Conservation (phyloP, 2,888 invertebrate species). For the Altica lythri region DNA sequence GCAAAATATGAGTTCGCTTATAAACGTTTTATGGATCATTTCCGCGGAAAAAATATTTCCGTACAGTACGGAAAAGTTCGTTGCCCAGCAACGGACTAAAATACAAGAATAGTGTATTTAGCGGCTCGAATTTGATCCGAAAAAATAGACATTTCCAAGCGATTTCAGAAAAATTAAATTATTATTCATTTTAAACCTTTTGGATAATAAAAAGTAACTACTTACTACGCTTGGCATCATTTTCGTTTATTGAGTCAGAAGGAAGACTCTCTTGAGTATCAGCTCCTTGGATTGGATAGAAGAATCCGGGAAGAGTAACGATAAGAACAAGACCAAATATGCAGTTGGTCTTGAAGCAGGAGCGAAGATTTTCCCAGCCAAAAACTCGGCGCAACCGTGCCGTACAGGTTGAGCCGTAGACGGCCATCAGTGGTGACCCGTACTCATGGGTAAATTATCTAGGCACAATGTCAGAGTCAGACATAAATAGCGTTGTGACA, state of each 20-base stretch:
- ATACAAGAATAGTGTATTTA: no score
- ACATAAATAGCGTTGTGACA: conserved; percentile 23
- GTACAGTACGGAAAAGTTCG: no score
- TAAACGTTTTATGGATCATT: no score
- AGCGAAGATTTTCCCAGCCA: conserved; percentile 37
- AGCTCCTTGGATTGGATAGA: conserved; percentile 21
- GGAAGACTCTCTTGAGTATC: conserved; percentile 7
- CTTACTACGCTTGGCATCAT: conserved; percentile 31
- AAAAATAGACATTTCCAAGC: no score
- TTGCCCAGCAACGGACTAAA: no score
- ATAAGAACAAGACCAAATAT: conserved; percentile 36
- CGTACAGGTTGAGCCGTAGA: conserved; percentile 44
- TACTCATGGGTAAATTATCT: conserved; percentile 30
- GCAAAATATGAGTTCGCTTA: no score
- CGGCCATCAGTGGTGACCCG: conserved; percentile 49
- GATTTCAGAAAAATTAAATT: no score
- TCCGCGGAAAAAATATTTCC: no score
- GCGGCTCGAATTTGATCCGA: no score
- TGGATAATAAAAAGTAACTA: conserved; percentile 1
- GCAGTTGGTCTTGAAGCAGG: conserved; percentile 35
- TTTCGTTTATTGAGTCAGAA: conserved; percentile 18
- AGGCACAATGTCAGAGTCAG: conserved; percentile 20
- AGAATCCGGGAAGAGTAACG: conserved; percentile 25
- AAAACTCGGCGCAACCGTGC: conserved; percentile 46
- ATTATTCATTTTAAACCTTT: not conserved